Evolutionary conservation across 2,113 vertebrate genomes (phyloP), one percentile per base, ranked within the genome.

Genomic region (Anarrhichthys ocellatus): DNA sequence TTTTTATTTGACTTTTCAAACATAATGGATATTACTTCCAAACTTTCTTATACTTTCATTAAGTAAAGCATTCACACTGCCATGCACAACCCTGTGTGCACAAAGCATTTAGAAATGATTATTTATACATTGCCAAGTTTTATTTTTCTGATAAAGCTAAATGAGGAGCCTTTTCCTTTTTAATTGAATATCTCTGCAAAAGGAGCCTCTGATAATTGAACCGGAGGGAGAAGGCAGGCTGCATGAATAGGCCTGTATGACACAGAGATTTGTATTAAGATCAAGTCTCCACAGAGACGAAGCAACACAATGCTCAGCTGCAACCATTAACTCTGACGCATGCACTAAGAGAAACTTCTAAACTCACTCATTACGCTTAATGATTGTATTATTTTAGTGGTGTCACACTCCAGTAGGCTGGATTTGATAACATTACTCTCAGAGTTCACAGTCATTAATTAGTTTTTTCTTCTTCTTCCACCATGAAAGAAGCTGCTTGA

Each of bases 201-300:
- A 87, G 92, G 88, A 91, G 85, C 82, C 78, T 62, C 73, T 87
- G 86, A 88, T 94, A 94, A 94, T 93, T 93, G 90, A 92, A 89
- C 58, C 75, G 63, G 88, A 78, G 81, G 84, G 87, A 61, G 76
- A 78, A 86, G 58, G 87, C 82, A 75, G 83, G 80, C 88, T 54
- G 81, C 42, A 78, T 93, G 91, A 93, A 94, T 93, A 76, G 91
- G 82, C 75, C 83, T 88, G 87, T 89, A 78, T 90, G 88, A 91
- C 92, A 91, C 4, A 87, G 86, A 94, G 92, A 94, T 94, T 94
- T 85, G 85, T 78, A 94, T 94, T 94, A 94, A 94, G 93, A 94
- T 94, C 78, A 66, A 89, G 90, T 78, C 91, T 89, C 83, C 64
- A 34, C 87, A 80, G 82, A 82, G 91, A 89, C 87, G 87, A 90